phyloP scores from a whole-genome alignment of 2,888 invertebrate genomes.

The Drosophila neonasuta region DNA sequence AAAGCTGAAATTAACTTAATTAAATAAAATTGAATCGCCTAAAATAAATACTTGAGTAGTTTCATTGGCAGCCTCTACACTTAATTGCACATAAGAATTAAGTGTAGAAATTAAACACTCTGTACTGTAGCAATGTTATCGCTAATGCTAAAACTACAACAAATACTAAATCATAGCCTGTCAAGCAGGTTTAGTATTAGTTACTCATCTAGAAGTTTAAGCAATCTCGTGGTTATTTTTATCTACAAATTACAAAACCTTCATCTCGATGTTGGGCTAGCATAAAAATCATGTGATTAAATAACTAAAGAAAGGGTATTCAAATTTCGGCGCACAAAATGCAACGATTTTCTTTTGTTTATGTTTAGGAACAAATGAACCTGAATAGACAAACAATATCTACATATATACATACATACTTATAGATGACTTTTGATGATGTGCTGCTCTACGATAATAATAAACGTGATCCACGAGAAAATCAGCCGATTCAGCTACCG shows the following conservation, averaged over 20 bases:
- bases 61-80: no score
- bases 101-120: no score
- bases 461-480: slow-evolving; percentile 28
- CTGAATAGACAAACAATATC: slow-evolving; percentile 2
- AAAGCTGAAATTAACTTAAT: no score
- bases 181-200: not conserved
- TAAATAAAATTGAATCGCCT: no score
- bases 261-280: not conserved
- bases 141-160: not conserved
- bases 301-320: slow-evolving; percentile 20
- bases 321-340: not conserved
- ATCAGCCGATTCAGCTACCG: slow-evolving; percentile 11
- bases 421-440: slow-evolving; percentile 28
- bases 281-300: not conserved
- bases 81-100: no score
- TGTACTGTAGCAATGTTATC: not conserved
- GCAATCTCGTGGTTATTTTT: not conserved
- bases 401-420: not conserved
- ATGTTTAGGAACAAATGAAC: slow-evolving; percentile 2
- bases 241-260: not conserved
- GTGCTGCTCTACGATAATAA: slow-evolving; percentile 33
- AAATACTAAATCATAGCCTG: not conserved
- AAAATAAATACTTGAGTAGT: no score
- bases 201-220: no score
- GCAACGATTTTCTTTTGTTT: not conserved